Evolutionary conservation across 2,113 vertebrate genomes (phyloP).

Genomic region (Fregetta grallaria): DNA sequence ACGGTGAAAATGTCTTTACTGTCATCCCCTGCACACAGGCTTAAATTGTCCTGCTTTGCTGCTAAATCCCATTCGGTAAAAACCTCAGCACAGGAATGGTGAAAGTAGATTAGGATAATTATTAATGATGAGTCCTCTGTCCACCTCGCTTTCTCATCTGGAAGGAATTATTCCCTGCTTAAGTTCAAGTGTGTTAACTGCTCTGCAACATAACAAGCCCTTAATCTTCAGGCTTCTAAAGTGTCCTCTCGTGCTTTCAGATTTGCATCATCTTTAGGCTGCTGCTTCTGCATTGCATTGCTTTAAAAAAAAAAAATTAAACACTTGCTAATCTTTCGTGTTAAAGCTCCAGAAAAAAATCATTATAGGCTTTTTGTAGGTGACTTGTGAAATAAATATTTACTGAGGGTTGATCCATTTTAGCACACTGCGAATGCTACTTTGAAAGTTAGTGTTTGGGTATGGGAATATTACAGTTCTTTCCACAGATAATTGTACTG

Average conservation of each 20-base stretch:
- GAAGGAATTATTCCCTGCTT: slow-evolving; percentile 53
- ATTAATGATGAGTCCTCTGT: slow-evolving; percentile 56
- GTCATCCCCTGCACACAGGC: background rate
- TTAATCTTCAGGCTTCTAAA: slow-evolving; percentile 54
- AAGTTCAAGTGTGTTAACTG: slow-evolving; percentile 51
- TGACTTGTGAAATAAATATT: slow-evolving; percentile 37
- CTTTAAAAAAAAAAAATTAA: background rate
- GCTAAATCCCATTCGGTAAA: slow-evolving; percentile 14
- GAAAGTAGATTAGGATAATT: slow-evolving; percentile 62
- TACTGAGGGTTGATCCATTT: background rate
- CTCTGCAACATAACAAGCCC: slow-evolving; percentile 17
- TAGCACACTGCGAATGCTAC: background rate
- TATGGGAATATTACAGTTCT: background rate
- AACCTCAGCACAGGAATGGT: background rate
- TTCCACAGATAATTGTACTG: background rate
- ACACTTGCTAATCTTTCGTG: background rate
- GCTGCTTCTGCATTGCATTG: background rate
- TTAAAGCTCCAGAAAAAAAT: background rate
- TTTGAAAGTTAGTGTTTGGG: background rate
- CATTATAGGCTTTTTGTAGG: background rate
- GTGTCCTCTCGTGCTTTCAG: background rate
- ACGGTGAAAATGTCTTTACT: background rate
- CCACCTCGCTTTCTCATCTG: slow-evolving; percentile 47
- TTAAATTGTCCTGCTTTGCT: slow-evolving; percentile 7
- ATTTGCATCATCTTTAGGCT: slow-evolving; percentile 18